Base-by-base conservation (phyloP, 2,113 vertebrate species). In the Emydocephalus ijimae region DNA sequence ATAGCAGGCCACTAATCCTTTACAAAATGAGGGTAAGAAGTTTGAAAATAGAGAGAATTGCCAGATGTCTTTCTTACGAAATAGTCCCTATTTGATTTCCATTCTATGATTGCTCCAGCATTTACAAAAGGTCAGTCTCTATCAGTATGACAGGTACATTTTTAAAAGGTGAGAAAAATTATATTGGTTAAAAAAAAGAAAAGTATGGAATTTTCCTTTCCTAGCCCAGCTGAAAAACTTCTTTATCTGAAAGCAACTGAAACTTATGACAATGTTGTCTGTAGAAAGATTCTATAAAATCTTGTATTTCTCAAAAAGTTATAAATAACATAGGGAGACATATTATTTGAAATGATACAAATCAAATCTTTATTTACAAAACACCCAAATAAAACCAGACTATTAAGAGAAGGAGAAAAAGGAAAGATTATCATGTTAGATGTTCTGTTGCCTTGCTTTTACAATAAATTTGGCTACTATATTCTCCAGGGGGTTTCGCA, bases 151-250 rank as follows among this genome's bases (percentile, higher is more conserved):
- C 90, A 91, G 64, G 45, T 61, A 86, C 5, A 91, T 89, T 91
- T 89, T 12, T 18, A 85, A 20, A 92, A 74, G 10, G 29, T 89
- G 26, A 92, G 23, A 5, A 89, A 92, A 94, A 3, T 1, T 52
- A 7, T 87, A 81, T 92, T 89, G 69, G 15, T 18, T 61, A 94
- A 95, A 94, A 85, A 87, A 69, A 90, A 81, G 45, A 26, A n/a
- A 56, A 54, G 34, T n/a, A n/a, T 69, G 26, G 23, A 55, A 39
- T 5, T 74, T 89, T 81, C 29, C 45, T 89, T 89, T 92, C 45
- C 21, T 39, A 88, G 39, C 50, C 23, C 18, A 6, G 45, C 15
- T 92, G 14, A 92, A 85, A 85, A 64, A 39, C 20, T 45, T 48
- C 29, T 86, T 69, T 23, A 85, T 93, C 39, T 0, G 0, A 0